Evolutionary conservation across 2,113 vertebrate species (phyloP), one percentile per base, ranked within the genome.

Genomic region (Dolichallabes microphthalmus): DNA sequence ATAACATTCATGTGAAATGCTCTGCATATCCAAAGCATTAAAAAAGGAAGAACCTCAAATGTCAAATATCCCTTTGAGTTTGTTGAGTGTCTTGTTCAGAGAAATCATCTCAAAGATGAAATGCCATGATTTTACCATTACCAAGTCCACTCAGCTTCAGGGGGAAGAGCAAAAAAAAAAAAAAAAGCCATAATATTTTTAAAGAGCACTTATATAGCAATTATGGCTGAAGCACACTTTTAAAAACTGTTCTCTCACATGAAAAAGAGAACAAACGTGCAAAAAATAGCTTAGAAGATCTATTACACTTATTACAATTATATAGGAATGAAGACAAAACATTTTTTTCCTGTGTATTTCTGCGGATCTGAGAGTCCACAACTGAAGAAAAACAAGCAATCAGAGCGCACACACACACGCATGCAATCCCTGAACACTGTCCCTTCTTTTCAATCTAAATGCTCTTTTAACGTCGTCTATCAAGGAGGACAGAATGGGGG

Each of bases 131-230:
- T 61, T 87, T 50, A 32, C 52, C 55, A 55, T 66, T 75, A 30
- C 69, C 66, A 60, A 80, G 32, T 61, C 81, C 76, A 75, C 77
- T 88, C 82, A 58, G n/a, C 52, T 85, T 85, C 30, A 32, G 66
- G 10, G 12, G 14, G 58, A 22, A 8, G 5, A 45, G 39, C 39
- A 19, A 60, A 20, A 69, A 7, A 9, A 17, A 22, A 22, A 71
- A 71, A 69, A 27, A 39, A 71, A 39, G 19, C 8, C 3, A 50
- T 39, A 1, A 22, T 83, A 68, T 63, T 77, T 85, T 75, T 80
- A 69, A 82, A 87, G 73, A 73, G 87, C 83, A 78, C 79, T 85
- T 88, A 74, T 57, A 88, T 30, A 53, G 84, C 35, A 85, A 86
- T 83, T 86, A 88, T 60, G 68, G 32, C 55, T 30, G 58, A 80